Conservation (phyloP, 2,888 invertebrate species). For the Conomelus anceps region DNA sequence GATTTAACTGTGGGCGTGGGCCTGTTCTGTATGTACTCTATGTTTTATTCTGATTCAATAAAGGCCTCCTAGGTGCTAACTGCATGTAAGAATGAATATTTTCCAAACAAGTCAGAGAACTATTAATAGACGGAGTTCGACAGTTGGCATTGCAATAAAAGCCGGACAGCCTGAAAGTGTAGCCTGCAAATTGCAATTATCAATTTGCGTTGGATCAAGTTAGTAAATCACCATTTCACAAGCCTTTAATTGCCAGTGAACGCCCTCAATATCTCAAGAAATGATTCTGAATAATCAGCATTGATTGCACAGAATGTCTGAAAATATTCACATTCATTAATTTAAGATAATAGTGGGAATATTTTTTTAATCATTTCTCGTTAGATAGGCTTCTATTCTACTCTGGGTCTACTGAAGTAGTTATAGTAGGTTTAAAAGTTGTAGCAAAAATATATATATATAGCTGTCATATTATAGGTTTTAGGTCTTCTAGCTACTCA, state of each 20-base stretch:
- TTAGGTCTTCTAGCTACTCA: no score
- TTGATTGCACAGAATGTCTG: background rate
- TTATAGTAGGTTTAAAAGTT: no score
- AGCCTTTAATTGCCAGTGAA: background rate
- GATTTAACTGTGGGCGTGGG: no score
- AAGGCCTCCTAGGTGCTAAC: background rate
- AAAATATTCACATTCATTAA: background rate
- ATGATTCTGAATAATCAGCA: background rate
- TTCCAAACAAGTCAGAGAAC: background rate
- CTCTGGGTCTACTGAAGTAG: no score
- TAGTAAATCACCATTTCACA: background rate
- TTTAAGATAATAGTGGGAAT: background rate
- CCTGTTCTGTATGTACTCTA: no score
- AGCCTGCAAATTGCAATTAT: background rate
- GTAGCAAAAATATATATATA: no score
- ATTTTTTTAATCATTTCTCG: background rate
- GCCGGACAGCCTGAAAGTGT: background rate
- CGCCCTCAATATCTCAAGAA: background rate
- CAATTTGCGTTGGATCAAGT: background rate
- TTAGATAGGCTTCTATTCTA: background rate
- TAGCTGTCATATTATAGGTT: no score
- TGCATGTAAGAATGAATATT: background rate
- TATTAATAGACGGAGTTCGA: background rate
- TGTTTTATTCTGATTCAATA: no score
- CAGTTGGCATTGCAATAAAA: background rate